phyloP scores from a whole-genome alignment of 2,113 vertebrate species.

The Hypanus sabinus region DNA sequence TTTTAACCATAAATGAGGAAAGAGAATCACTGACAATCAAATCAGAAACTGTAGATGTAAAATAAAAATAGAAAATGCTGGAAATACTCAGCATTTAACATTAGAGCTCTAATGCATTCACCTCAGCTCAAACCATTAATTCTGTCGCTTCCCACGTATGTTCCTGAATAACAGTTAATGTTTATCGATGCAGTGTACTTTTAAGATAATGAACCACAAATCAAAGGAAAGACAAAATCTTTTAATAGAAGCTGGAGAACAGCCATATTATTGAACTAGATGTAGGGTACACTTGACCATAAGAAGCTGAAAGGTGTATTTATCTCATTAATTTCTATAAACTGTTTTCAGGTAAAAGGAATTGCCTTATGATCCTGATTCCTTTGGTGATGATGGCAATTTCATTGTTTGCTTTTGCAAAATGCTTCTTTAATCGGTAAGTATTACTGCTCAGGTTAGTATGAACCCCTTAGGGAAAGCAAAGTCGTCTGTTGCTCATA shows the following conservation, averaged over 20 bases:
- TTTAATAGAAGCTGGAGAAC: background rate
- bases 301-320: background rate
- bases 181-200: background rate
- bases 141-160: too few species aligned
- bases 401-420: background rate
- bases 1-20: too few species aligned
- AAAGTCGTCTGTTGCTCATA: background rate
- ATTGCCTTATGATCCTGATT: background rate
- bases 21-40: too few species aligned
- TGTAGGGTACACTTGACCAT: background rate
- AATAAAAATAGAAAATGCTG: too few species aligned
- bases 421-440: background rate
- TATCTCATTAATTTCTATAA: background rate
- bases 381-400: background rate
- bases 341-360: background rate
- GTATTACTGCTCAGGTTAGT: background rate
- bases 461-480: background rate
- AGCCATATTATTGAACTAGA: background rate
- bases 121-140: too few species aligned
- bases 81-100: too few species aligned
- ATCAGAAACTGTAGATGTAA: too few species aligned
- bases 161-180: too few species aligned
- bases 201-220: background rate
- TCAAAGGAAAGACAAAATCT: background rate
- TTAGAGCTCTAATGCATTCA: too few species aligned